These are phyloP conservation scores for Aptenodytes patagonicus DNA, from an alignment of 2,113 vertebrate species.

Conservation along the genomic window DNA sequence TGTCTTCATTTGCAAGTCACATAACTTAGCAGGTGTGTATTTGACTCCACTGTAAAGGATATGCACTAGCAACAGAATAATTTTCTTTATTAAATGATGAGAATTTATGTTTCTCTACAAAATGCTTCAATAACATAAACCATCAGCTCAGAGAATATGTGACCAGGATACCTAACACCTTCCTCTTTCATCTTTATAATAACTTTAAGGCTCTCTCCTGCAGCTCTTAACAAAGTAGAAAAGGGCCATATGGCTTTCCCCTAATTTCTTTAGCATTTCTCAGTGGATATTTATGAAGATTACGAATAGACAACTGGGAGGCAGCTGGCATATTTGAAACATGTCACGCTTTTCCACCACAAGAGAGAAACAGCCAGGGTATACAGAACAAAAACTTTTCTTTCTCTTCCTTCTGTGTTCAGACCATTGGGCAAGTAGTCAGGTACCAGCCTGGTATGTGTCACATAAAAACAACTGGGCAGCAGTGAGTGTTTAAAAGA, in stretches of 20 bases:
- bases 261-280: conserved; percentile 9
- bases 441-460: neutral
- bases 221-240: neutral
- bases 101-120: neutral
- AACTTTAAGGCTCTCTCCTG: neutral
- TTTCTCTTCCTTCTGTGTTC: neutral
- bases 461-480: neutral
- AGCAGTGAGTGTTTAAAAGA: neutral
- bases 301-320: neutral
- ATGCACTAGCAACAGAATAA: neutral
- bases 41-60: neutral
- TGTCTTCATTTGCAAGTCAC: neutral
- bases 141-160: neutral
- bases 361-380: neutral
- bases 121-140: conserved; percentile 10
- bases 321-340: neutral
- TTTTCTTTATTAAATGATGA: neutral
- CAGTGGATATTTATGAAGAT: neutral
- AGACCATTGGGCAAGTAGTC: neutral
- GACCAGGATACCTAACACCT: neutral
- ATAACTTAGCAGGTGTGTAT: neutral
- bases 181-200: neutral
- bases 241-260: neutral
- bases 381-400: neutral
- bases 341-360: neutral